Evolutionary conservation across 2,888 invertebrate genomes (phyloP), one percentile per base, ranked within the genome.

Genomic region (Arrhopalites spinosus): DNA sequence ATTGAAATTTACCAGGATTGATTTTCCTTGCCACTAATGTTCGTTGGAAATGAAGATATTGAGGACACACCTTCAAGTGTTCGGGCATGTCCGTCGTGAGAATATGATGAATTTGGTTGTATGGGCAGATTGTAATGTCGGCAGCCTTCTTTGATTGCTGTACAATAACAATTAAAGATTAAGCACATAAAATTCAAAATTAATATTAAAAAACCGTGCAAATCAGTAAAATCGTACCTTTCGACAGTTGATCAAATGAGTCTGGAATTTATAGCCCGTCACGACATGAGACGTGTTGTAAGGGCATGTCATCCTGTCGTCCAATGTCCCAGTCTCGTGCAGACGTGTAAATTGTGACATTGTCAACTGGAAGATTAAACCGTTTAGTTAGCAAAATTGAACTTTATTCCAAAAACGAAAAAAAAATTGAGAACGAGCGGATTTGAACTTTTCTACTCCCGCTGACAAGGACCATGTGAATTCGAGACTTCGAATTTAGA

Each of bases 31-130:
- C n/a, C 13, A 73, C 20, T 1, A 73, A 66, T 27, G 53, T 63
- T 59, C 67, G 72, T 72, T 47, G 75, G n/a, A 77, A 73, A 23
- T 73, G 70, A 61, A 75, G 74, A 45, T 76, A 76, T 13, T 78
- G 76, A 11, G 75, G 67, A 67, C 80, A 80, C 1, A 47, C 2
- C 1, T 11, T 36, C 36, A 78, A 64, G 50, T 80, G 80, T 3
- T n/a, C 25, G 2, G 70, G 70, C 77, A 77, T 53, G 1, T 77
- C 74, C 7, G 75, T 69, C 13, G n/a, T 27, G 13, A 66, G 74
- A n/a, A 80, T 71, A 75, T 80, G 80, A 61, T 80, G 80, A 43
- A 64, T 69, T 17, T 75, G 73, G 72, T 80, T 80, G 56, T 78
- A 80, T 0, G 76, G 78, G 45, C 80, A 80, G 11, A 78, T 78